These are phyloP conservation scores for Alviniconcha marisindica DNA, from an alignment of 1,140 invertebrate species.

Conservation along the genomic window DNA sequence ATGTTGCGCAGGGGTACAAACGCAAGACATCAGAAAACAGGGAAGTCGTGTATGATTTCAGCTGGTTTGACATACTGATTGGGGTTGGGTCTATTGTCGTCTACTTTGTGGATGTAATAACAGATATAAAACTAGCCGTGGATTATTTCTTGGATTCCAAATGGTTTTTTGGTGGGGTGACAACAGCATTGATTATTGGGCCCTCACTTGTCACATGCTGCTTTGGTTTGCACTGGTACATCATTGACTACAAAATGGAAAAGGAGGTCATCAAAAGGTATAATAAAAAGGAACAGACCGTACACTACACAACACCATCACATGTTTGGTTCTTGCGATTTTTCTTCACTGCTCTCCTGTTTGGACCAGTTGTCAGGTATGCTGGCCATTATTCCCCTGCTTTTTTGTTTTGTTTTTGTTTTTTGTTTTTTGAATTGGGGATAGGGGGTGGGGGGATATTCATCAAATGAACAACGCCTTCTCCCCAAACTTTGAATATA, in stretches of 20 bases:
- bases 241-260: slow-evolving; percentile 57
- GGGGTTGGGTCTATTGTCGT: slow-evolving; percentile 46
- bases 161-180: slow-evolving; percentile 51
- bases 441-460: too few relatives aligned
- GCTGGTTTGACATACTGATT: slow-evolving; percentile 71
- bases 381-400: too few relatives aligned
- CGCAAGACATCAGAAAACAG: slow-evolving; percentile 18
- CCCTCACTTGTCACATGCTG: slow-evolving; percentile 58
- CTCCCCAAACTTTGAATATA: too few relatives aligned
- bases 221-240: slow-evolving; percentile 59
- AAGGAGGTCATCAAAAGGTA: slow-evolving; percentile 38
- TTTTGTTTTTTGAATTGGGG: too few relatives aligned
- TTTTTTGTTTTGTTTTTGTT: too few relatives aligned
- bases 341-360: slow-evolving; percentile 58
- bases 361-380: slow-evolving; percentile 65
- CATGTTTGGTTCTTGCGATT: slow-evolving; percentile 59
- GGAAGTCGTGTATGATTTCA: slow-evolving; percentile 36
- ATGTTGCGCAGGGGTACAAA: slow-evolving; percentile 22
- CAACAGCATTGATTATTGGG: slow-evolving; percentile 51
- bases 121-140: slow-evolving; percentile 58
- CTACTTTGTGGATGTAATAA: slow-evolving; percentile 56
- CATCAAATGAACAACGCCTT: too few relatives aligned
- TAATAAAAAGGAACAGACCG: background rate
- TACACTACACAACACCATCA: slow-evolving; percentile 32
- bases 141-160: slow-evolving; percentile 52